phyloP scores from a whole-genome alignment of 2,888 invertebrate genomes.

The Melieria picta region DNA sequence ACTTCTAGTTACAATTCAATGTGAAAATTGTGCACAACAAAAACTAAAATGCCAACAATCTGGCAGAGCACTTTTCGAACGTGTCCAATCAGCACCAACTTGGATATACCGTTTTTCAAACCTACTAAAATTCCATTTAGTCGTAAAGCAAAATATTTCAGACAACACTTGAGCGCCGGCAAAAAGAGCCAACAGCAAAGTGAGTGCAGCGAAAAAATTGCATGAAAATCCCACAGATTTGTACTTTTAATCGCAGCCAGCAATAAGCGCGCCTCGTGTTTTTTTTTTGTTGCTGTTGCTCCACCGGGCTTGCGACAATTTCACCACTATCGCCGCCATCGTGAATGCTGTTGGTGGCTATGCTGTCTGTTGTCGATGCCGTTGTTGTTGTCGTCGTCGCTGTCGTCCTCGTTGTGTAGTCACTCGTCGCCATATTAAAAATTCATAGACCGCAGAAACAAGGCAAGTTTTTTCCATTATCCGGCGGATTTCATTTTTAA shows the following conservation, averaged over 20 bases:
- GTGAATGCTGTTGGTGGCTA: no score
- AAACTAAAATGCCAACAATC: no score
- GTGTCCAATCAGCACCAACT: no score
- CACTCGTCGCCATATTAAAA: slow-evolving; percentile 54
- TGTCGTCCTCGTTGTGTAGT: slow-evolving; percentile 19
- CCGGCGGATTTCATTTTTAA: slow-evolving; percentile 40
- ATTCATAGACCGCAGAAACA: slow-evolving; percentile 58
- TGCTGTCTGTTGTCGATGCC: no score
- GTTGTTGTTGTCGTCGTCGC: slow-evolving; percentile 8
- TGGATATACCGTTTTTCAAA: no score
- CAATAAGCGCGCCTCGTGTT: slow-evolving; percentile 10
- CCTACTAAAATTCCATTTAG: no score
- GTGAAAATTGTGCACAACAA: no score
- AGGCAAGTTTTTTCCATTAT: slow-evolving; percentile 51
- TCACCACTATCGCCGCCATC: not conserved
- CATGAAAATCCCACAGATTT: slow-evolving; percentile 25
- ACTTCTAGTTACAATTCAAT: no score
- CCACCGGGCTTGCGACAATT: not conserved
- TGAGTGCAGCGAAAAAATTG: not conserved
- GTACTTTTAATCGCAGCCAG: slow-evolving; percentile 26
- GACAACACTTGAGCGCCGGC: not conserved
- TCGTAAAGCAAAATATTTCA: no score
- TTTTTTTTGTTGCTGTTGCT: not conserved
- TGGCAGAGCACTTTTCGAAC: no score
- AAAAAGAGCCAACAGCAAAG: not conserved